A percentile compares a stretch with the other conserved stretches of the same genome.
These are phyloP conservation scores for Palythoa grandis DNA, from an alignment of 92 coral and sea anemone genomes.

Conservation along the genomic window DNA sequence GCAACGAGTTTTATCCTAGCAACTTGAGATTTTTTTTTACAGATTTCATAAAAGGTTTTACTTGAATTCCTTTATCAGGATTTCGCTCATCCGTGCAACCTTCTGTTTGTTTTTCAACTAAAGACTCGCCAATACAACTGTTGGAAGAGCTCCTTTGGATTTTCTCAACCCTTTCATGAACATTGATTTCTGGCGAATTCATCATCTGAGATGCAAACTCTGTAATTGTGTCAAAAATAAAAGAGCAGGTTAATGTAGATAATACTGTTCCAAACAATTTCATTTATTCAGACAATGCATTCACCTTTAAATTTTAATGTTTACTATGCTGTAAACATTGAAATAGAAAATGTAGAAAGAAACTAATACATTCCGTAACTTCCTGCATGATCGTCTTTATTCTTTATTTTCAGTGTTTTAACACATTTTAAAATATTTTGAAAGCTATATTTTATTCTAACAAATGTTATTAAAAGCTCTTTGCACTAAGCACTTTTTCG, in stretches of 20 bases:
- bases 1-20: not conserved
- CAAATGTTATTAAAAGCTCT: not conserved
- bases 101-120: not conserved
- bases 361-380: not conserved
- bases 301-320: not conserved
- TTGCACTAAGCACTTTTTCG: not conserved
- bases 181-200: not conserved
- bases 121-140: not conserved
- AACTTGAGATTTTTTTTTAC: not conserved
- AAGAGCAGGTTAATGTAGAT: not conserved
- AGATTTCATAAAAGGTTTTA: not conserved
- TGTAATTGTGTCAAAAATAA: slow-evolving; percentile 37
- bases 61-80: not conserved
- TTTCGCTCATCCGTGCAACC: not conserved
- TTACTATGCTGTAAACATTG: not conserved
- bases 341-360: not conserved
- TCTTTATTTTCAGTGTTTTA: not conserved
- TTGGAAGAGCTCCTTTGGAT: not conserved
- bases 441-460: not conserved
- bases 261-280: not conserved
- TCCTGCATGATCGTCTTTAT: not conserved
- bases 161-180: not conserved
- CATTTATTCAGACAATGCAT: not conserved
- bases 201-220: not conserved
- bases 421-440: too few species aligned